These are phyloP conservation scores for silkworm (Bombyx mori) DNA, from an alignment of 1,140 invertebrate genomes.

Conservation along the genomic window ASM3026992v2 NC_085128.1:16632001-16632500, in stretches of 20 bases:
- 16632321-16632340: slow-evolving; percentile 40
- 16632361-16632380: slow-evolving; percentile 48
- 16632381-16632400: slow-evolving; percentile 11
- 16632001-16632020: too few relatives aligned
- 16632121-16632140: too few relatives aligned
- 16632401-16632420: slow-evolving; percentile 17
- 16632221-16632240: background rate
- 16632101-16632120: too few relatives aligned
- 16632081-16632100: too few relatives aligned
- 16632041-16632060: too few relatives aligned
- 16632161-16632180: too few relatives aligned
- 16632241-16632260: slow-evolving; percentile 5
- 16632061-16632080: too few relatives aligned
- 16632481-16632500: too few relatives aligned
- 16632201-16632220: too few relatives aligned
- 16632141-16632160: too few relatives aligned
- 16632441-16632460: slow-evolving; percentile 5
- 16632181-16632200: too few relatives aligned
- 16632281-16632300: slow-evolving; percentile 61
- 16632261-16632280: slow-evolving; percentile 41
- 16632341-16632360: slow-evolving; percentile 64
- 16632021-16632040: too few relatives aligned
- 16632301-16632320: slow-evolving; percentile 52
- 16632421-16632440: slow-evolving; percentile 14
- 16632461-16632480: background rate